Evolutionary conservation across 1,140 invertebrate genomes (phyloP).

Genomic region (Cydia pomonella): DNA sequence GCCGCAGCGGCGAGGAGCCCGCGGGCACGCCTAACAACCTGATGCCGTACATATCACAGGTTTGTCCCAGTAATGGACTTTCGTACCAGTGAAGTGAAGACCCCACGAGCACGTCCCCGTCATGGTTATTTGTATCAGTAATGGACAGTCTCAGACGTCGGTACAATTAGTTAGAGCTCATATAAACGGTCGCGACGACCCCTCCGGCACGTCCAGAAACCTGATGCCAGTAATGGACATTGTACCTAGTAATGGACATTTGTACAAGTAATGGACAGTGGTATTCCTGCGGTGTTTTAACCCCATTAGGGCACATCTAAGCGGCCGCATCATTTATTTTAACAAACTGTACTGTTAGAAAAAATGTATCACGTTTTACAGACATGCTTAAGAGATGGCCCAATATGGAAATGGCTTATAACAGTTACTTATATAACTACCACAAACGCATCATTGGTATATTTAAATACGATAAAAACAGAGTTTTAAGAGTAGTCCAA

Average conservation of each 20-base stretch:
- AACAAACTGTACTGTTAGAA: too few relatives aligned
- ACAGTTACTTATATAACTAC: too few relatives aligned
- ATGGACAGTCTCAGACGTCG: constrained; percentile 81
- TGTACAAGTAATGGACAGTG: constrained; percentile 79
- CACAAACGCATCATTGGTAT: too few relatives aligned
- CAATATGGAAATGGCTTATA: too few relatives aligned
- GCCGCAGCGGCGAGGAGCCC: constrained; percentile 97
- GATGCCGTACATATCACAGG: constrained; percentile 97
- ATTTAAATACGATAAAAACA: too few relatives aligned
- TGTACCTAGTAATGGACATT: neutral
- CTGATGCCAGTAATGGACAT: constrained; percentile 91
- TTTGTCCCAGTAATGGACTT: constrained; percentile 41
- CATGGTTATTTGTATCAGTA: neutral
- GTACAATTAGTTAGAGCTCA: constrained; percentile 98
- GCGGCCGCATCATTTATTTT: constrained; percentile 86
- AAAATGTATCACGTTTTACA: too few relatives aligned
- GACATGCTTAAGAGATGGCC: too few relatives aligned
- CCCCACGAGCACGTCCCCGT: constrained; percentile 85
- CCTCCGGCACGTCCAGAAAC: constrained; percentile 97
- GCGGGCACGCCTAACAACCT: constrained; percentile 98
- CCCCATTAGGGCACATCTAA: constrained; percentile 97
- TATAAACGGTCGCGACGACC: constrained; percentile 96
- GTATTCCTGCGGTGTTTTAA: constrained; percentile 98
- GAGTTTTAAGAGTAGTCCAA: too few relatives aligned
- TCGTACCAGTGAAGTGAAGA: too few relatives aligned